Conservation (phyloP, 2,797 vertebrate genomes). For the Gastrophryne carolinensis region DNA sequence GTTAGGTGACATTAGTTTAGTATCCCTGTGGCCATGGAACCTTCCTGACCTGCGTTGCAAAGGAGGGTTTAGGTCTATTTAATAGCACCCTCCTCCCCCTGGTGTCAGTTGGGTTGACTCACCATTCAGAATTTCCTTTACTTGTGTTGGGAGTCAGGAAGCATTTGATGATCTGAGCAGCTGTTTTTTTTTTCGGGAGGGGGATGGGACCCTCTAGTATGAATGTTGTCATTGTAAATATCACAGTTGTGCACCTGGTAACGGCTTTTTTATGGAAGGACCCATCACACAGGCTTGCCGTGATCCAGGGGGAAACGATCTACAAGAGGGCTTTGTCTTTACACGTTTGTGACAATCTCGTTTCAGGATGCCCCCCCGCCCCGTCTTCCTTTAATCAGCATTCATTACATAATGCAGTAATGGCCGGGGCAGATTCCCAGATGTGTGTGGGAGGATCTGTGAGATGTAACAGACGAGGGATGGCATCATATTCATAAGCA, state of each 20-base stretch:
- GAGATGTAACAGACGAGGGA: too few relatives aligned
- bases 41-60: too few relatives aligned
- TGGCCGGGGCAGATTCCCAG: too few relatives aligned
- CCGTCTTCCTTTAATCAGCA: neutral
- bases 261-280: neutral
- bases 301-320: neutral
- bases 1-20: too few relatives aligned
- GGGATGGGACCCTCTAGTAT: neutral
- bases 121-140: neutral
- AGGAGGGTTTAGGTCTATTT: too few relatives aligned
- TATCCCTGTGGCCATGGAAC: too few relatives aligned
- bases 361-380: neutral
- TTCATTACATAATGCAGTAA: too few relatives aligned
- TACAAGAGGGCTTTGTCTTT: neutral
- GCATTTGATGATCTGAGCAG: conserved; percentile 46
- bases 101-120: neutral
- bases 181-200: conserved; percentile 9
- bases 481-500: too few relatives aligned
- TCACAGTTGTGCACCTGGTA: conserved; percentile 27
- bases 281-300: neutral
- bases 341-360: neutral
- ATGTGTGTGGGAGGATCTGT: too few relatives aligned
- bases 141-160: conserved; percentile 1
- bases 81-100: neutral
- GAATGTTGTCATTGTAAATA: conserved; percentile 47